A percentile compares a stretch with the other conserved stretches of the same genome.
phyloP scores from a whole-genome alignment of 30 jellyfish, hydroid and myxozoan species.

The Calvadosia cruxmelitensis region DNA sequence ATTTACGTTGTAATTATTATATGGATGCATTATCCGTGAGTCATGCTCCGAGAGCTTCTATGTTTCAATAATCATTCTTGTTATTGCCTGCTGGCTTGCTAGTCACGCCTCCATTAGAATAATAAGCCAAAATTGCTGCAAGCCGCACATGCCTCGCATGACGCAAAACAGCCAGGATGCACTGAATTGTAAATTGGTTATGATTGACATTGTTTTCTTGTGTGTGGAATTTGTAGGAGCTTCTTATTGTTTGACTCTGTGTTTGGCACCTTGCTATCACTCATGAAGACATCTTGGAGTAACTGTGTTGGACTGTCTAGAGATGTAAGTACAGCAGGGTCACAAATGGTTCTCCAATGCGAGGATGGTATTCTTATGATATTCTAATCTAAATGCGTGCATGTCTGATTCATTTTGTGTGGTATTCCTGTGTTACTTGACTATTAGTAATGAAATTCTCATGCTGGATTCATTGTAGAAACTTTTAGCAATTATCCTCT shows the following conservation, averaged over 20 bases:
- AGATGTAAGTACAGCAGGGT: neutral
- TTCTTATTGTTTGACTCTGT: conserved; percentile 1
- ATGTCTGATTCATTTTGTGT: too few relatives aligned
- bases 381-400: too few relatives aligned
- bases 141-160: neutral
- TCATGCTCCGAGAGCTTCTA: too few relatives aligned
- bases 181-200: conserved; percentile 5
- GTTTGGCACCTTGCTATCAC: conserved; percentile 9
- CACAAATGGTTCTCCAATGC: neutral
- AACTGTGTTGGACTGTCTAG: conserved; percentile 16
- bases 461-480: too few relatives aligned
- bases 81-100: too few relatives aligned
- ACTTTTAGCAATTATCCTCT: too few relatives aligned
- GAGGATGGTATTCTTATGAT: neutral
- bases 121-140: conserved; percentile 6
- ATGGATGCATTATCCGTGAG: too few relatives aligned
- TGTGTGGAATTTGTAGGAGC: conserved; percentile 1
- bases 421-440: too few relatives aligned
- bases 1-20: too few relatives aligned
- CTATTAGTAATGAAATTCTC: too few relatives aligned
- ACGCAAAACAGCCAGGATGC: too few relatives aligned
- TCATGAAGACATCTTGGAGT: conserved; percentile 8
- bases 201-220: neutral
- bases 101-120: conserved; percentile 1
- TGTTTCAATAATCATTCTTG: too few relatives aligned